Base-by-base conservation (phyloP, 2,888 invertebrate species). In the Phyllotreta striolata region DNA sequence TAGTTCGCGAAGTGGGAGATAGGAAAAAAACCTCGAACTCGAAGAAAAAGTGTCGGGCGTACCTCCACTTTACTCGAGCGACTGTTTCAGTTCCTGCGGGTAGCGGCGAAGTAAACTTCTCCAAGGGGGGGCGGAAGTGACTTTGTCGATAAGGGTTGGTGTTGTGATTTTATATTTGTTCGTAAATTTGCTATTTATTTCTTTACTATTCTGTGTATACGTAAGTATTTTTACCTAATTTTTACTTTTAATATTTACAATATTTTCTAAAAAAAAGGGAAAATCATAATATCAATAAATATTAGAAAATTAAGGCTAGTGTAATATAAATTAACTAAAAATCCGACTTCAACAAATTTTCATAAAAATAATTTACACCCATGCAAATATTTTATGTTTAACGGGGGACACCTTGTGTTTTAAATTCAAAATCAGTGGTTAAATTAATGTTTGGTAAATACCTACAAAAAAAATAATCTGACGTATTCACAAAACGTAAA, bases 1-100 rank as follows among this genome's bases (percentile, higher is more conserved):
- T 41, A 54, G 55, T 55, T 60, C 41, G 54, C 39, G 38, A 43
- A 56, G 68, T 66, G 68, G 68, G 68, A 66, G 68, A 62, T 38
- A 14, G 57, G 47, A 63, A 65, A 66, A 69, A 61, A 58, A 47
- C 47, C 49, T 39, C 59, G 41, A 39, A 58, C 10, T 55, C 49
- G 13, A 55, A 55, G 64, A 64, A 66, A 66, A 65, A 55, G 55
- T 49, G 59, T 59, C 58, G 64, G 63, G 51, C 56, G 39, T 10
- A 56, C 49, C 55, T 63, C 39, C 47, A 39, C 55, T 63, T 35
- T 43, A 39, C 59, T 57, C 55, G 9, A 24, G 49, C 52, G 54
- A 41, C 51, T 24, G 60, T 44, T 55, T 35, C 35, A 59, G 52
- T 59, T 62, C 59, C 13, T n/a, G 51, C 51, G 51, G 56, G 59